Base-by-base conservation (phyloP, 2,113 vertebrate genomes). In the Peromyscus maniculatus region DNA sequence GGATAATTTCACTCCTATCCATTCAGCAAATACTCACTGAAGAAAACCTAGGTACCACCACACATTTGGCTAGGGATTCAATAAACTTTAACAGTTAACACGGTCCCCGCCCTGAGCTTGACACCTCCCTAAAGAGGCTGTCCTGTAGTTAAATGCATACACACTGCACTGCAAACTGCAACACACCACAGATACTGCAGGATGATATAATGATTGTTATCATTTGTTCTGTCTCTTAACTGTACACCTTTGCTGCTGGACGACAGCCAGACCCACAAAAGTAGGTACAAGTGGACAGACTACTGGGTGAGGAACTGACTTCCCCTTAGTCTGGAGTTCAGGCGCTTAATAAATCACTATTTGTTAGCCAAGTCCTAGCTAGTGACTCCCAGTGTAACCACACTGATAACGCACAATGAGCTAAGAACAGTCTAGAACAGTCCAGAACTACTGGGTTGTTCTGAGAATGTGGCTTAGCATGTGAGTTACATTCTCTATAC, bases 201-300 rank as follows among this genome's bases (percentile, higher is more conserved):
- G 71, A 36, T 3, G 26, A 9, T 46, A 82, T 12, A 57, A 79
- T 43, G 24, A 89, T 43, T 74, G 52, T 17, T 21, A 82, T 72
- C 75, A 43, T 43, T 80, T 93, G 21, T 75, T 55, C 71, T 82
- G 52, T 59, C 49, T 77, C 67, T 92, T 71, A 71, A 91, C 19
- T n/a, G 52, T 43, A 49, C 33, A 88, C 31, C 71, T 94, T 80
- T 86, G 93, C 36, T 74, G 36, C 12, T 93, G 72, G 15, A 89
- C n/a, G 17, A 93, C 52, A 94, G 71, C 78, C 93, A 97, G 22
- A 89, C 17, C 77, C 52, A 96, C n/a, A 26, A 36, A 97, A 94
- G 71, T 72, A 84, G 11, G 75, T 16, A 92, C 80, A 59, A 92
- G 67, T 84, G 91, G 46, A 79, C 33, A 96, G 21, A 67, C 78